Conservation (phyloP, 92 coral and sea anemone genomes). For the Epizoanthus scotinus region DNA sequence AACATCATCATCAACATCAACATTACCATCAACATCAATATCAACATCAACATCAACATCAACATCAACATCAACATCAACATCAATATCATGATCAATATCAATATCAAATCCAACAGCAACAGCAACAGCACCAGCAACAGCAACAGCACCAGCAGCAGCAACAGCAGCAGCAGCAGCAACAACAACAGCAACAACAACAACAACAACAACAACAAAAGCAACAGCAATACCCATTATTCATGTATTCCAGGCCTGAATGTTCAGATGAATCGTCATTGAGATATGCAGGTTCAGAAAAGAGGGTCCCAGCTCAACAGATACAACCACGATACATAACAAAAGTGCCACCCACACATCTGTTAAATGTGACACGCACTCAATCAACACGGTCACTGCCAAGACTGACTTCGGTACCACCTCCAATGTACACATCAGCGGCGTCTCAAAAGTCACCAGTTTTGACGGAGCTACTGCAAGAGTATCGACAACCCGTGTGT, state of each 20-base stretch:
- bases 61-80: too few relatives aligned
- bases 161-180: background rate
- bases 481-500: too few relatives aligned
- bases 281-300: constrained; percentile 15
- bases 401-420: too few relatives aligned
- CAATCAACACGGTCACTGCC: background rate
- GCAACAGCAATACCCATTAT: background rate
- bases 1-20: too few relatives aligned
- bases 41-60: background rate
- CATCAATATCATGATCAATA: too few relatives aligned
- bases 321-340: background rate
- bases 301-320: background rate
- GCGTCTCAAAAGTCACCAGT: too few relatives aligned
- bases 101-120: too few relatives aligned
- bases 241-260: background rate
- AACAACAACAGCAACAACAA: background rate
- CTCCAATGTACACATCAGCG: too few relatives aligned
- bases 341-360: background rate
- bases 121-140: background rate
- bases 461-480: background rate
- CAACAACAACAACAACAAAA: background rate
- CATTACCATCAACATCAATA: background rate
- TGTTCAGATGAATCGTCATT: background rate
- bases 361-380: background rate
- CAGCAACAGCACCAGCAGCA: background rate